Evolutionary conservation across 1,140 invertebrate species (phyloP), one percentile per base, ranked within the genome.

Genomic region (Aphidius ervi): DNA sequence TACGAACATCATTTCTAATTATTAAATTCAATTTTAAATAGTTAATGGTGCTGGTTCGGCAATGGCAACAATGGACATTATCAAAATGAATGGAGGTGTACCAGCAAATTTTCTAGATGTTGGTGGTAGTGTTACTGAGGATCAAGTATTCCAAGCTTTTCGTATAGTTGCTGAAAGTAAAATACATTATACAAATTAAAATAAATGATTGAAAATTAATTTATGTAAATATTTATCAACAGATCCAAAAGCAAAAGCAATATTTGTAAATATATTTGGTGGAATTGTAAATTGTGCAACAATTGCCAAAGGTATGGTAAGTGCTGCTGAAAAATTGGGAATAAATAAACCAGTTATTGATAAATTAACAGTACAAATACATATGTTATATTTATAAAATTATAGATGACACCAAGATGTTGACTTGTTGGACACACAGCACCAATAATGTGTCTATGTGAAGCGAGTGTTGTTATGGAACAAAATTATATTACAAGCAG

Each of bases 271-370:
- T 81, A 95, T 99, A 5, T 99, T 99, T 83, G 97, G 95, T 63
- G 97, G 97, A 65, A 99, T 99, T 74, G 96, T 99, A 0, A 98
- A 99, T 79, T 99, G 97, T 84, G 93, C 88, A 3, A 98, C 90
- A 5, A 93, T 99, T 74, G 97, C 97, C 4, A 93, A 90, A 70
- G 97, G 97, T 52, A 93, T 99, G 66, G 88, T 98, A 3, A 85
- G 88, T 61, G 97, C 97, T 31, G 90, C 88, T 65, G 88, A 88
- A 74, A 87, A 86, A 61, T 87, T 94, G 49, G 81, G 89, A 50
- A 82, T 98, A 1, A 86, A 87, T 70, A 86, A 98, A 59, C 97
- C 97, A 1, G 76, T 99, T 10, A 85, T 99, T 63, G 95, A 7
- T 56, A 41, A 46, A 58, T 16, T 59, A 49, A 9, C 5, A 50